Evolutionary conservation across 2,797 vertebrate genomes (phyloP).

Genomic region (Clarias fuscus): DNA sequence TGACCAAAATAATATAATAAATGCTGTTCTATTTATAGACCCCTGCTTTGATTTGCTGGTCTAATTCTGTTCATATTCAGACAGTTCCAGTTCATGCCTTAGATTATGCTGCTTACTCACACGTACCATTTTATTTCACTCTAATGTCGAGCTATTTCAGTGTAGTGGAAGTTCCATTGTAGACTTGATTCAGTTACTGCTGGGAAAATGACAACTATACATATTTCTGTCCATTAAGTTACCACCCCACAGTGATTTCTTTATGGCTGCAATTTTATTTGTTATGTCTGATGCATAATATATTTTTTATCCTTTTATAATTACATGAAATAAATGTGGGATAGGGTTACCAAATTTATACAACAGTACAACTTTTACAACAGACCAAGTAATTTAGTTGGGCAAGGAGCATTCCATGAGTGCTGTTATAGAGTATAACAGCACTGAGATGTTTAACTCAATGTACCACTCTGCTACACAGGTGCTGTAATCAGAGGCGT

Average conservation of each 20-base stretch:
- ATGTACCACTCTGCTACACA: too few species aligned
- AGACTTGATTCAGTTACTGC: neutral
- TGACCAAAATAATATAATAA: conserved; percentile 20
- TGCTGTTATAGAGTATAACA: too few species aligned
- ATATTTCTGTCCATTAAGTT: neutral
- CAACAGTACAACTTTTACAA: too few species aligned
- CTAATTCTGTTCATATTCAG: conserved; percentile 4
- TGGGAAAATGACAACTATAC: neutral
- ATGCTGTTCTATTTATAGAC: neutral
- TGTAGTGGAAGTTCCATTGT: neutral
- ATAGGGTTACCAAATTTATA: too few species aligned
- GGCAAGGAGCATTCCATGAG: too few species aligned
- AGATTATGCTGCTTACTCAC: neutral
- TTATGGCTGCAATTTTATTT: neutral
- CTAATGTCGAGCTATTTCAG: neutral
- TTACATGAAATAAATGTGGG: too few species aligned
- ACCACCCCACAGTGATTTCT: neutral
- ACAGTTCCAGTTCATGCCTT: conserved; percentile 10
- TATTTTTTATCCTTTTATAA: neutral
- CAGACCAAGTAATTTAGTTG: too few species aligned
- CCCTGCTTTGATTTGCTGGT: neutral
- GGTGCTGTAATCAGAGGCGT: too few species aligned
- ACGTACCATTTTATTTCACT: neutral
- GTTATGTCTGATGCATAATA: too few species aligned
- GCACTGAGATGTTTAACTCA: too few species aligned